Evolutionary conservation across 2,113 vertebrate species (phyloP).

Genomic region (Hyperoodon ampullatus): DNA sequence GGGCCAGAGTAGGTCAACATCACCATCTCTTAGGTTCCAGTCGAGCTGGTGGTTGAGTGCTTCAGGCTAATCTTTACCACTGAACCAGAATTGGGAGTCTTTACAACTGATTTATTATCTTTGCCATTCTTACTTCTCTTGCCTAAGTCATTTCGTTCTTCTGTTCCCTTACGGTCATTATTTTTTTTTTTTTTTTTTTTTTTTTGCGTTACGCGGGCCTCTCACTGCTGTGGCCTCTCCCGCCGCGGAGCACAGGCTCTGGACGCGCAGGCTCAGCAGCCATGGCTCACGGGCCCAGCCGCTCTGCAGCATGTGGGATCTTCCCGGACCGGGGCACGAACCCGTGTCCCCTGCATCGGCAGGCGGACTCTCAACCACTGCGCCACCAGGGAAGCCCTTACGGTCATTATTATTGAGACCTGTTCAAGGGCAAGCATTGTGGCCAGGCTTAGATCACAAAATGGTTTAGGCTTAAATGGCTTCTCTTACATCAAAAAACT

Average conservation of each 20-base stretch:
- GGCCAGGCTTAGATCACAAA: background rate
- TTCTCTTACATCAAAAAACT: background rate
- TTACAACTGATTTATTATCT: background rate
- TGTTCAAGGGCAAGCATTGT: no score
- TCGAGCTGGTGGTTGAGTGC: background rate
- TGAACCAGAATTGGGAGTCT: background rate
- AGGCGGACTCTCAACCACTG: no score
- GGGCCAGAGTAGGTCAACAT: background rate
- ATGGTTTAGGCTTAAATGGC: background rate
- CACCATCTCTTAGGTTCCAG: background rate
- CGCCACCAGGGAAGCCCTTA: no score
- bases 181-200: no score
- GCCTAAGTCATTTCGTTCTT: background rate
- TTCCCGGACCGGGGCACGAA: no score
- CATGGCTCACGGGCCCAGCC: no score
- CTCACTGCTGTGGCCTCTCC: no score
- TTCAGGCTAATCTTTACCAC: background rate
- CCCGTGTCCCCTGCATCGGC: no score
- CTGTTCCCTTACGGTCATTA: background rate
- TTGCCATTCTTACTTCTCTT: background rate
- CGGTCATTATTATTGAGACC: background rate
- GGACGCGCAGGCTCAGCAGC: no score
- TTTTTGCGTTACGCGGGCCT: no score
- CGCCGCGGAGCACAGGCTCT: no score
- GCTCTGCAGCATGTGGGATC: no score